Evolutionary conservation across 2,797 vertebrate genomes (phyloP), one percentile per base, ranked within the genome.

Genomic region (Leptoclinus maculatus): DNA sequence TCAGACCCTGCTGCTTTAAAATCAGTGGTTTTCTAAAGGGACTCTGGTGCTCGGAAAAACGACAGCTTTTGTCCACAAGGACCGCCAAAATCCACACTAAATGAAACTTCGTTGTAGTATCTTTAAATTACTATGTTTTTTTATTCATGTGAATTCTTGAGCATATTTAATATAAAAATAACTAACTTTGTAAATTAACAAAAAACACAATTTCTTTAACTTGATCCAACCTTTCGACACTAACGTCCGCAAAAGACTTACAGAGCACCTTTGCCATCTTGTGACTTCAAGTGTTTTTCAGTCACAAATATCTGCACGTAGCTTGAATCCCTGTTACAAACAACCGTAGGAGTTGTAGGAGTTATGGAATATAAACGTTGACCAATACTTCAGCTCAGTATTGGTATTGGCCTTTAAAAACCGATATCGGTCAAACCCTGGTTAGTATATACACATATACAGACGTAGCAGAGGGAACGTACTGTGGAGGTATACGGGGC

Each of bases 401-500:
- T 67, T 11, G 19, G 17, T 14, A 9, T 65, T 8, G 14, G 60
- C 60, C 36, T 59, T 72, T 16, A 47, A 54, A 76, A 56, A 32
- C 41, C 34, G 19, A 3, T 39, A 66, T 60, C 29, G 14, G 59
- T 74, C 25, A 0, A 77, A 66, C 66, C 73, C 67, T 78, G 75
- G 27, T 84, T 39, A 56, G 3, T 78, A 71, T 29, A 63, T 38
- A 80, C 71, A 84, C 47, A 74, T 66, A 51, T 67, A 84, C 63
- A 81, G 7, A 83, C 70, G 64, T 71, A 85, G 62, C 67, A 70
- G 62, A 56, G 66, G 60, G 36, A 57, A 53, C 80, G 63, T 51
- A 66, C 81, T 77, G 68, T 72, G 73, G 66, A 84, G 75, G 75
- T 47, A 62, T n/a, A n/a, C n/a, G 66, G 83, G 81, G 51, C 57